Evolutionary conservation across 2,888 invertebrate species (phyloP).

Genomic region (Microctonus brassicae): DNA sequence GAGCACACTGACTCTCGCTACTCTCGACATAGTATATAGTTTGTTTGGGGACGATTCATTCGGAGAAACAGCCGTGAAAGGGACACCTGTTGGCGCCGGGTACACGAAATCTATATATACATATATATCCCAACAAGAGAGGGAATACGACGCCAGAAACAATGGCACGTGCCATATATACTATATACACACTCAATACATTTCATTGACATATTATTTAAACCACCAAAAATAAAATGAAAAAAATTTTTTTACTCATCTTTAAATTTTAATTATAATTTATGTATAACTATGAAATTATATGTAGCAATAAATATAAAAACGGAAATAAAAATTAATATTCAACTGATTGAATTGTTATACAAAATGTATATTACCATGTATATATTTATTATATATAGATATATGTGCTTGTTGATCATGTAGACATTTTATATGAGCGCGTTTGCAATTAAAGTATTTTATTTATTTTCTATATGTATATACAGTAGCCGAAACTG

Average conservation of each 20-base stretch:
- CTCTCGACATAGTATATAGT: constrained; percentile 42
- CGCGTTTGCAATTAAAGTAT: constrained; percentile 33
- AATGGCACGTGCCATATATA: constrained; percentile 56
- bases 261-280: too few species aligned
- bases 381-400: too few species aligned
- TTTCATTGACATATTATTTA: too few species aligned
- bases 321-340: too few species aligned
- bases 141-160: constrained; percentile 56
- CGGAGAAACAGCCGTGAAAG: constrained; percentile 70
- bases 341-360: too few species aligned
- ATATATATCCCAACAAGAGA: constrained; percentile 23
- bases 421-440: constrained; percentile 3
- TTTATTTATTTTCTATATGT: constrained; percentile 28
- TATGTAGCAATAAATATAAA: too few species aligned
- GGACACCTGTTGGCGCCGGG: constrained; percentile 68
- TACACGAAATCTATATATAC: constrained; percentile 40
- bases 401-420: too few species aligned
- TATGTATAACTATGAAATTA: too few species aligned
- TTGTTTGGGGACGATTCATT: constrained; percentile 68
- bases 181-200: neutral
- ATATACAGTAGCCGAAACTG: constrained; percentile 27
- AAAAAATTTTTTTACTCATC: too few species aligned
- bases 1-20: constrained; percentile 36
- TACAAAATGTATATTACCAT: too few species aligned
- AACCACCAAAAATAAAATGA: constrained; percentile 13